Evolutionary conservation across 2,113 vertebrate genomes (phyloP), one percentile per base, ranked within the genome.

Genomic region (Pholis gunnellus): DNA sequence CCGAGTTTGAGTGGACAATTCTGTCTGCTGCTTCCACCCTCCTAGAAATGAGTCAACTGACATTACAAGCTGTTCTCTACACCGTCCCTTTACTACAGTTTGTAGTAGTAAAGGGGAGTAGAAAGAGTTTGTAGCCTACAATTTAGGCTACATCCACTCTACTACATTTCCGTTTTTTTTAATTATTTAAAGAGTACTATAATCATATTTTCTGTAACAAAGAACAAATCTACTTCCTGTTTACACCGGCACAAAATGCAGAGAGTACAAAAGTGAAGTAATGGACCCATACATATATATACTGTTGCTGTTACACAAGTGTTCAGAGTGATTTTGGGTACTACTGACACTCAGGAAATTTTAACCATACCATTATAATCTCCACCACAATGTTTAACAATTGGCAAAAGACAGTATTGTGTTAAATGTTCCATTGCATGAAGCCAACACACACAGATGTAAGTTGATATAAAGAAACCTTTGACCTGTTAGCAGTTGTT

Each of bases 401-500:
- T 9, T 27, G 1, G 9, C 9, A 31, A 63, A 44, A 80, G 27
- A 56, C 29, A 54, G 10, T 3, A 14, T 34, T 34, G 14, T 34
- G 22, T 71, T 10, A 40, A 81, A 69, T 8, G 15, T 34, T 57
- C 40, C 15, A 42, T 8, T 4, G 46, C 42, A 40, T 5, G 17
- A 50, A 38, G 46, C 5, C 42, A 67, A 44, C 42, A 52, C 2
- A 59, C 13, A 34, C 2, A 36, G 0, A 64, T 73, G n/a, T 48
- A 56, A 46, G 10, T 29, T n/a, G 7, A 4, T 25, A 6, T n/a
- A 38, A n/a, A 11, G 22, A 27, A 36, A 34, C 18, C 0, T 4
- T 17, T 63, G 54, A 74, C 57, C 18, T 42, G 69, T 79, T 57
- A 61, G 22, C 1, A 52, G 25, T 60, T 66, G 54, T 72, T 83